Percentiles rank a stretch among this genome's conserved stretches.
phyloP scores from a whole-genome alignment of 2,797 vertebrate species.

The Miichthys miiuy region DNA sequence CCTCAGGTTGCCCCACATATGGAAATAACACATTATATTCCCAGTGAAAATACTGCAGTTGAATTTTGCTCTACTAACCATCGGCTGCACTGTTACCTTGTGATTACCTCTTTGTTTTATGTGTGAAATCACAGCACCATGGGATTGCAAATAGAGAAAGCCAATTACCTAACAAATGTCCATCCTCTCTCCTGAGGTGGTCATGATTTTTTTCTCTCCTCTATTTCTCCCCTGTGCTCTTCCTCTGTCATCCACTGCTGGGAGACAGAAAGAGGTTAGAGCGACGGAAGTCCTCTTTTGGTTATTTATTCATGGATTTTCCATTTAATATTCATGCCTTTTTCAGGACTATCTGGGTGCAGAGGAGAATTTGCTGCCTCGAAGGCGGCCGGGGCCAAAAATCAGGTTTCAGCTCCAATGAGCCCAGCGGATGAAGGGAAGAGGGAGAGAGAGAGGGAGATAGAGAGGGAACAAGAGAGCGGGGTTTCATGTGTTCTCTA shows the following conservation, averaged over 20 bases:
- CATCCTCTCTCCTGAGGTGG: slow-evolving; percentile 72
- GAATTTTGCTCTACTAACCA: slow-evolving; percentile 65
- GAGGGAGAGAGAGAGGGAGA: slow-evolving; percentile 58
- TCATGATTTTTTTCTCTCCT: slow-evolving; percentile 49
- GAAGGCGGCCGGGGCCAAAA: slow-evolving; percentile 78
- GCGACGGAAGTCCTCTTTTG: slow-evolving; percentile 79
- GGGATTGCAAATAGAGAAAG: slow-evolving; percentile 74
- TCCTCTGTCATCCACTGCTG: slow-evolving; percentile 69
- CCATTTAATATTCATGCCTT: slow-evolving; percentile 89
- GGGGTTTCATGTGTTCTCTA: slow-evolving; percentile 84
- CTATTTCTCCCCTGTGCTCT: slow-evolving; percentile 65
- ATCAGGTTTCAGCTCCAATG: slow-evolving; percentile 87
- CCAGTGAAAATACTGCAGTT: slow-evolving; percentile 57
- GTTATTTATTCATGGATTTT: slow-evolving; percentile 88
- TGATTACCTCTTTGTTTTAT: slow-evolving; percentile 78
- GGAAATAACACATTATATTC: slow-evolving; percentile 61
- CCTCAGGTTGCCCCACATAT: slow-evolving; percentile 61
- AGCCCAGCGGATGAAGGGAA: slow-evolving; percentile 79
- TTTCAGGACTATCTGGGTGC: slow-evolving; percentile 85
- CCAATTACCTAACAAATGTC: slow-evolving; percentile 81
- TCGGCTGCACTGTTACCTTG: slow-evolving; percentile 70
- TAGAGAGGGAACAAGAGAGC: slow-evolving; percentile 60
- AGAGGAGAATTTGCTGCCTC: slow-evolving; percentile 83
- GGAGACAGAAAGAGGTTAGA: slow-evolving; percentile 76
- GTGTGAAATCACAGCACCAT: slow-evolving; percentile 68